Base-by-base conservation (phyloP, 2,797 vertebrate species). In the Pseudochaenichthys georgianus region DNA sequence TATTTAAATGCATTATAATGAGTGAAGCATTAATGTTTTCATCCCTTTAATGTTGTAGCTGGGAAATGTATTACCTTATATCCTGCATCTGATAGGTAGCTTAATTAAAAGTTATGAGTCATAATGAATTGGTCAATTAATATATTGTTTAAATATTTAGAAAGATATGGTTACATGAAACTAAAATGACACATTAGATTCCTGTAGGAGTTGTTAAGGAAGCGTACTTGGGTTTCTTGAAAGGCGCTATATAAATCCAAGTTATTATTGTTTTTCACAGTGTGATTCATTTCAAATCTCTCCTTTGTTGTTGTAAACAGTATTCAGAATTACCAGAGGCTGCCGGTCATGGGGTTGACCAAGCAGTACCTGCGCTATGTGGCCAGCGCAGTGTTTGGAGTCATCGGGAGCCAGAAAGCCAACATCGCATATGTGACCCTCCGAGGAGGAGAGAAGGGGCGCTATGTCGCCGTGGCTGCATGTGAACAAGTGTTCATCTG, bases 401-500 rank as follows among this genome's bases (percentile, higher is more conserved):
- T 99, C 13, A 96, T 99, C 41, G 97, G 95, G 23, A 96, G 96
- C 87, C 96, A 95, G 48, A 97, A 96, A 78, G 95, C 96, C 61
- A 96, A 95, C 77, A 91, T 95, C 28, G 91, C 88, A 0, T 98
- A 95, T 47, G 97, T 99, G 81, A 95, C 93, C 1, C 94, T 97
- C 48, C 94, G 96, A 7, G 97, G 97, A 0, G 96, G 96, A 0
- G 98, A 99, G 89, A 96, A 82, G 77, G 97, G 96, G 0, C 97
- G 98, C 58, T 96, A 95, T 1, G 96, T 98, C 12, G 98, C 98
- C 0, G 97, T 95, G 28, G 96, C 96, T 0, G 98, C 97, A 12
- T 99, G 98, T 21, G 98, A 99, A 63, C 98, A 99, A 10, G 97
- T 99, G 53, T 98, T 99, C 87, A 94, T 99, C 87, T 99, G 98